Conservation (phyloP, 2,888 invertebrate species). For the Pinctada fucata region DNA sequence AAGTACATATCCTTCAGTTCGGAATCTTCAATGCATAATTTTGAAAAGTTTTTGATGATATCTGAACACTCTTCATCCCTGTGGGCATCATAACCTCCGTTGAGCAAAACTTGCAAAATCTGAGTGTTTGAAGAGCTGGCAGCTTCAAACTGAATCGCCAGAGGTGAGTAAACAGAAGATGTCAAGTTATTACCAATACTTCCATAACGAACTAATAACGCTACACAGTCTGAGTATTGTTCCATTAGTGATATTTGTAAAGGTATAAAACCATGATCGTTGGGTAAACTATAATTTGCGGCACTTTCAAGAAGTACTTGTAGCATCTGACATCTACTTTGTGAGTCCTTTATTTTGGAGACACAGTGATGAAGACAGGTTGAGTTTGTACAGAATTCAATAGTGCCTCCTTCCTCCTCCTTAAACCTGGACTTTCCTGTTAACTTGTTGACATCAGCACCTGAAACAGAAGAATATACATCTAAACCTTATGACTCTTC, state of each 20-base stretch:
- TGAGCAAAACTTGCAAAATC: background rate
- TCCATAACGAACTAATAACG: background rate
- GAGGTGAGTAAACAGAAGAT: background rate
- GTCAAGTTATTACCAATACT: background rate
- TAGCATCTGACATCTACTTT: background rate
- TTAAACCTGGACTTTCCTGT: background rate
- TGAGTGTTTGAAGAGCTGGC: background rate
- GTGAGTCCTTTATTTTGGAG: background rate
- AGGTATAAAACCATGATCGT: background rate
- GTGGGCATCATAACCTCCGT: background rate
- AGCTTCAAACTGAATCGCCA: background rate
- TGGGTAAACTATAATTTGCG: background rate
- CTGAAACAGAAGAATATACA: background rate
- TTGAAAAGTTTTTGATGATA: background rate
- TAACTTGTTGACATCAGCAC: background rate
- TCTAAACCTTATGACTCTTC: background rate
- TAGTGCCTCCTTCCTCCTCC: background rate
- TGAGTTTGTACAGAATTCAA: background rate
- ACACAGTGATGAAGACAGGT: background rate
- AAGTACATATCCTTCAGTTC: background rate
- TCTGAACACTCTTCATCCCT: background rate
- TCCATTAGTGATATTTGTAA: constrained; percentile 1
- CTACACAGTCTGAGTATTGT: background rate
- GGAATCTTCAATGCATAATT: too few relatives aligned
- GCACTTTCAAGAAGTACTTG: background rate